Base-by-base conservation (phyloP, 2,113 vertebrate genomes). In the Anseranas semipalmata region DNA sequence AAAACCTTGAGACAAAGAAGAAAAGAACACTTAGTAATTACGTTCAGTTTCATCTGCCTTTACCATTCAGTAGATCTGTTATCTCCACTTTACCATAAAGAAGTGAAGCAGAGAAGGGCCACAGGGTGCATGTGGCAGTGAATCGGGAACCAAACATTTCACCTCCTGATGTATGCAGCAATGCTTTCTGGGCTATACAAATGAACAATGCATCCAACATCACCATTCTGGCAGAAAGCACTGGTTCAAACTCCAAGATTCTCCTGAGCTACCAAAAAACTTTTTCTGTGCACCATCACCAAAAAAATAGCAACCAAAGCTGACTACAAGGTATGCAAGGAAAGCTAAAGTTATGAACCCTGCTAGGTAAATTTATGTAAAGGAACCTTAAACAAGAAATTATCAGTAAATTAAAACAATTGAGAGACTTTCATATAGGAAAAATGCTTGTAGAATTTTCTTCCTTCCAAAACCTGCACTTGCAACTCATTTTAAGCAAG, bases 51-150 rank as follows among this genome's bases (percentile, higher is more conserved):
- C 87, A 80, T 85, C 50, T 73, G 59, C 77, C 76, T 85, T 76
- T 79, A 79, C 66, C 66, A 52, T 89, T 96, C 94, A 88, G 67
- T 68, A 79, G 60, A 94, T 79, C 78, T 94, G 89, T 93, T 78
- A 85, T 58, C 73, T 90, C 78, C 58, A 79, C 41, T 85, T 76
- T 63, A 67, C 39, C 59, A 76, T 65, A 91, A 66, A 14, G 41
- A 75, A 76, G 27, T 37, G 48, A 91, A 45, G 66, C 77, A 88
- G 52, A 86, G 67, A 62, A 86, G 7, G 68, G 46, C 48, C 35
- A 46, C 52, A 89, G 39, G 68, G 43, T 0, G 1, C 59, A 75
- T 6, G 21, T 28, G 70, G 70, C 21, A 72, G 77, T 27, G 30
- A 91, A 68, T 41, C 27, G 78, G 33, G 33, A 86, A 85, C 2